Conservation (phyloP, 2,888 invertebrate genomes). For the Cheiracanthium punctorium region DNA sequence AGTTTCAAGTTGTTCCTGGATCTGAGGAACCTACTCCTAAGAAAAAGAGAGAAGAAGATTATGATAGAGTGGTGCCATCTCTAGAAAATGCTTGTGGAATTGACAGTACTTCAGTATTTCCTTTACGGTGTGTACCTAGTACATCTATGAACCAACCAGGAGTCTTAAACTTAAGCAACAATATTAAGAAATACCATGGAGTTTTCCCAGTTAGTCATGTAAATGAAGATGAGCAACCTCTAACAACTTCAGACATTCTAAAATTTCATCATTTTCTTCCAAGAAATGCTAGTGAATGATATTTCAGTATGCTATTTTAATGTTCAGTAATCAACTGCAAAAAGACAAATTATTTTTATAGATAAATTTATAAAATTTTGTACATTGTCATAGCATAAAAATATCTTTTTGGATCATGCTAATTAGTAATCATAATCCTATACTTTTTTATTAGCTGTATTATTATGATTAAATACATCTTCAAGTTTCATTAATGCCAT, state of each 20-base stretch:
- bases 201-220: constrained; percentile 72
- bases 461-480: too few species aligned
- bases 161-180: background rate
- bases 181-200: constrained; percentile 13
- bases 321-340: too few species aligned
- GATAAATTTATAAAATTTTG: too few species aligned
- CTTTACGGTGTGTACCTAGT: background rate
- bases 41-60: constrained; percentile 11
- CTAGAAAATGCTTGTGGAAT: background rate
- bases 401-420: too few species aligned
- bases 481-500: too few species aligned
- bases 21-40: background rate
- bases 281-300: background rate
- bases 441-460: too few species aligned
- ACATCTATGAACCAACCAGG: background rate
- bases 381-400: too few species aligned
- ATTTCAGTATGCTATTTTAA: too few species aligned
- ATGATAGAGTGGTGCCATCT: background rate
- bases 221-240: constrained; percentile 71
- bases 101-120: background rate
- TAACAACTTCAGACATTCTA: constrained; percentile 69
- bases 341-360: too few species aligned
- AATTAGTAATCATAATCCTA: too few species aligned
- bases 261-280: constrained; percentile 66
- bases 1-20: constrained; percentile 52